These are phyloP conservation scores for Rhynchonycteris naso DNA, from an alignment of 2,797 vertebrate species.

Conservation along the genomic window DNA sequence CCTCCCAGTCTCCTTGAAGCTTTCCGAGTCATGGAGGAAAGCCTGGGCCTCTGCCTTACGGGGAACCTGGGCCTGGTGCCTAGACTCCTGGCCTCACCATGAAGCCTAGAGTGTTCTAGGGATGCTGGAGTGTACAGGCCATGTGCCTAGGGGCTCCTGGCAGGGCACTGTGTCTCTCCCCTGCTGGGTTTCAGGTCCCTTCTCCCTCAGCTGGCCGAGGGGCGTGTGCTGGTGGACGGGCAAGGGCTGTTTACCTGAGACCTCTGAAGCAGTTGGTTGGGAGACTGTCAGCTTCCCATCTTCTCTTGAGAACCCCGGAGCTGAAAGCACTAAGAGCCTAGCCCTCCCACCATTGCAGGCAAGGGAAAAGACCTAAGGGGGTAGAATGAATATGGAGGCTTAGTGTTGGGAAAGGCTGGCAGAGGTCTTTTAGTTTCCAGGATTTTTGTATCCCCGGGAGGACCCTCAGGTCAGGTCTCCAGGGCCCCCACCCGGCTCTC, in stretches of 20 bases:
- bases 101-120: neutral
- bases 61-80: neutral
- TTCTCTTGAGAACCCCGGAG: neutral
- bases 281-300: neutral
- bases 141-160: neutral
- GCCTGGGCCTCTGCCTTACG: neutral
- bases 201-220: neutral
- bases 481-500: neutral
- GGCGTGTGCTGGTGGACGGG: too few relatives aligned
- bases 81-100: rapidly evolving
- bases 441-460: neutral
- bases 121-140: neutral
- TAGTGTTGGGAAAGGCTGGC: neutral
- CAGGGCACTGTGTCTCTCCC: neutral
- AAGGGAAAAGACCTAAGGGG: neutral
- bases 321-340: too few relatives aligned
- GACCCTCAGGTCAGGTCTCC: neutral
- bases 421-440: neutral
- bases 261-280: neutral
- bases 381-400: neutral
- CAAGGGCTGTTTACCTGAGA: neutral
- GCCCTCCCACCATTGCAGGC: neutral
- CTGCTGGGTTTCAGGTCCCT: neutral
- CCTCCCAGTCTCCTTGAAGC: neutral
- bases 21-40: neutral